Conservation (phyloP, 2,797 vertebrate species). For the Ibycter americanus region DNA sequence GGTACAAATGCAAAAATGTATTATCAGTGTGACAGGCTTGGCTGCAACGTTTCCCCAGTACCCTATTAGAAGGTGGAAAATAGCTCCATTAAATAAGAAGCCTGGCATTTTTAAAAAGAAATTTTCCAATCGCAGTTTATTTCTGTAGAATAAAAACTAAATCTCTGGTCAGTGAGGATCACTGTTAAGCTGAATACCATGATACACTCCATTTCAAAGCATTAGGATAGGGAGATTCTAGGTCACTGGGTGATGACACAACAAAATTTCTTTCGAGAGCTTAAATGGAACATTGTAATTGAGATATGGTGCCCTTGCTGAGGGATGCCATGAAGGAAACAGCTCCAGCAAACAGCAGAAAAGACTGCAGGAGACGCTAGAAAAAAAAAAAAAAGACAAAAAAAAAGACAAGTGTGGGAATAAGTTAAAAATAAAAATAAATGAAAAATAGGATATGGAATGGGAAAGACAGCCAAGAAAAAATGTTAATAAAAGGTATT, state of each 20-base stretch:
- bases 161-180: not conserved
- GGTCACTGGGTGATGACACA: not conserved
- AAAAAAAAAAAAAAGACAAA: not conserved
- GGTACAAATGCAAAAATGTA: not conserved
- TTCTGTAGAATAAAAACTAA: not conserved
- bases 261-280: not conserved
- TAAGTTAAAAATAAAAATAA: conserved; percentile 38
- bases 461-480: conserved; percentile 39
- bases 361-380: not conserved
- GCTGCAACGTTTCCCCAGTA: not conserved
- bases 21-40: not conserved
- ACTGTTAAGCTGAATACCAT: not conserved
- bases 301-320: not conserved
- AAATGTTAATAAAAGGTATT: conserved; percentile 51
- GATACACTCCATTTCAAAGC: not conserved
- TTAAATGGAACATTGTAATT: not conserved
- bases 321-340: not conserved
- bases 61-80: not conserved
- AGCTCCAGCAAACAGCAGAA: not conserved
- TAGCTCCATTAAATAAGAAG: not conserved
- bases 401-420: not conserved
- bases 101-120: not conserved
- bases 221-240: not conserved
- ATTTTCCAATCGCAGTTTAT: not conserved
- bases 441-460: not conserved